Base-by-base conservation (phyloP, 2,113 vertebrate genomes). In the Galbula dea region DNA sequence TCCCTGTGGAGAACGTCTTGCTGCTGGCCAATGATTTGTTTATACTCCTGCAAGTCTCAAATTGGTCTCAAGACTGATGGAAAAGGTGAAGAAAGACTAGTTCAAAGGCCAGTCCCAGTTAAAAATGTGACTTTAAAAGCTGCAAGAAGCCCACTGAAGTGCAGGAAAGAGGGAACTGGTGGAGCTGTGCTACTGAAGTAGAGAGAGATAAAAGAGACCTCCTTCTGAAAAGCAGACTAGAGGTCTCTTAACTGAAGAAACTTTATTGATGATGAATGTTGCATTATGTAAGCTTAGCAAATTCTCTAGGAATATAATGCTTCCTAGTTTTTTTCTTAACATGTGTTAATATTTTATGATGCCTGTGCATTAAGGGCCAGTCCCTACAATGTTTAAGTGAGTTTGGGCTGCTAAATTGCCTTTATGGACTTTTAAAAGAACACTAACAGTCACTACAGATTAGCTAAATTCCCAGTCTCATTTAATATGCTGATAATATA, bases 271-370 rank as follows among this genome's bases (percentile, higher is more conserved):
- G 7, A 65, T 43, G 71, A 83, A 76, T 61, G 63, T 67, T 87
- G 41, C 72, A 57, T 89, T 94, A 51, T 78, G 87, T 87, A 89
- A 92, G 43, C 72, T 39, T 93, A 67, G 85, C 83, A 88, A 80
- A 95, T 94, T 79, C 72, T 91, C 87, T 74, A 94, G 85, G 77
- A 94, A 89, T 94, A 71, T 88, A 94, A 76, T 90, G 39, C 68
- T 91, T 89, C 78, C 68, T 51, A 65, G 21, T 48, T 73, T 82
- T 95, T 94, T 88, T 51, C 65, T 92, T 76, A 69, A 76, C 51
- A 4, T 41, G 10, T 73, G 67, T 93, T 93, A 95, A 95, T 95
- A 95, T 95, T 96, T 96, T 84, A 92, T 95, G 89, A 87, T 96
- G 86, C 59, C 52, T 75, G 65, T 86, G 65, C 93, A 94, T 94